Conservation (phyloP, 2,797 vertebrate species). For the Rhinatrema bivittatum region DNA sequence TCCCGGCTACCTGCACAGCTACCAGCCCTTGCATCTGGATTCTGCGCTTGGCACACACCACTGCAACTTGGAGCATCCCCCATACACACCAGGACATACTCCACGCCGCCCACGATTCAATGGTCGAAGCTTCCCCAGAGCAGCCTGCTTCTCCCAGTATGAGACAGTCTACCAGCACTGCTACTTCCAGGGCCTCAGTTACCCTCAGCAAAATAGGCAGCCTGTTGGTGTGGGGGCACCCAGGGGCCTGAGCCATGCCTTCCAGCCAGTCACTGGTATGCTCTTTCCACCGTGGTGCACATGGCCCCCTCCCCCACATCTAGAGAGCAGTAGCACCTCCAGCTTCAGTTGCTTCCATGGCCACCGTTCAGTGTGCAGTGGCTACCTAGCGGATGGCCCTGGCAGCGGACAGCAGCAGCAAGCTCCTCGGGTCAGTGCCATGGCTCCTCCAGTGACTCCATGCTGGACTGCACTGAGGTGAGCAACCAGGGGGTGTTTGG, state of each 20-base stretch:
- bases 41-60: slow-evolving; percentile 73
- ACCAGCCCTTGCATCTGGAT: slow-evolving; percentile 73
- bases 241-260: slow-evolving; percentile 72
- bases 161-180: slow-evolving; percentile 98
- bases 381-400: slow-evolving; percentile 90
- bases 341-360: slow-evolving; percentile 89
- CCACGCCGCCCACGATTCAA: slow-evolving; percentile 85
- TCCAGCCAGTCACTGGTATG: slow-evolving; percentile 57
- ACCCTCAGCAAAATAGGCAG: slow-evolving; percentile 78
- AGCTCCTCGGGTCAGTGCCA: slow-evolving; percentile 80
- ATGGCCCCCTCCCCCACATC: slow-evolving; percentile 69
- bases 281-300: slow-evolving; percentile 79
- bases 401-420: slow-evolving; percentile 83
- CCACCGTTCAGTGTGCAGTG: slow-evolving; percentile 90
- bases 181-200: slow-evolving; percentile 94
- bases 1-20: slow-evolving; percentile 75
- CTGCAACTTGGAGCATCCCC: slow-evolving; percentile 69
- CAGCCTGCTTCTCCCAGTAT: slow-evolving; percentile 88
- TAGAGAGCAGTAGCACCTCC: slow-evolving; percentile 70
- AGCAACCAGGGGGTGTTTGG: slow-evolving; percentile 97
- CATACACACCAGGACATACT: slow-evolving; percentile 59
- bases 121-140: slow-evolving; percentile 77
- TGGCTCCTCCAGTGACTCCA: slow-evolving; percentile 95
- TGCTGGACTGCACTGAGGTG: slow-evolving; percentile 94
- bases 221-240: slow-evolving; percentile 44